Base-by-base conservation (phyloP, 2,113 vertebrate species). In the Oreocharis arfaki region DNA sequence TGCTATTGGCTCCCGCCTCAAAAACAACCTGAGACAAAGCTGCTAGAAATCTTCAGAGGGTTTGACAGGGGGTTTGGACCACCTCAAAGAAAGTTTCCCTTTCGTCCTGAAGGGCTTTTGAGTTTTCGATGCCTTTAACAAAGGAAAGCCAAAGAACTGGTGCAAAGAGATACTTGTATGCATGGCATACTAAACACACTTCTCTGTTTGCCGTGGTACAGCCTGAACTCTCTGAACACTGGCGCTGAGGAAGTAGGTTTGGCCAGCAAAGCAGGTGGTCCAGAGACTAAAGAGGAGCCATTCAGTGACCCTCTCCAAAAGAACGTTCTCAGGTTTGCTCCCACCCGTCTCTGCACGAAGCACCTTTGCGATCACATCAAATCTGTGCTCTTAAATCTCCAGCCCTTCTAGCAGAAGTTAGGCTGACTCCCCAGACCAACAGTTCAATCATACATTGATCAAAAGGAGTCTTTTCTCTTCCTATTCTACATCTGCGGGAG, bases 231-330 rank as follows among this genome's bases (percentile, higher is more conserved):
- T 93, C 74, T 35, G 89, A 93, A 96, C 78, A 76, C 90, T 89
- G 89, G 59, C 67, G 91, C 97, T 80, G 92, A 98, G 95, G 97
- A 98, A 98, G 90, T 92, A 59, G 64, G 53, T 39, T 88, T 82
- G 91, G 97, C 98, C 98, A 98, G 95, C 93, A 96, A 95, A 96
- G 97, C 97, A 98, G 97, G 97, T 97, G 97, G 98, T 97, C 97
- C 94, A 84, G 70, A 86, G 75, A 69, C 92, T 97, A 91, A 96
- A 97, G 93, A 86, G 84, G 42, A 86, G 65, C 87, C 74, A 90
- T 96, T 96, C 56, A 96, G 81, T 69, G 71, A 60, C 52, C 10
- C 28, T 56, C 69, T 95, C 42, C 11, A 95, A 94, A 95, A 81
- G 70, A 94, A 90, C 0, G 7, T 95, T 96, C 76, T 95, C 79